These are phyloP conservation scores for Tribolium freemani DNA, from an alignment of 2,888 invertebrate genomes.

Conservation along the genomic window DNA sequence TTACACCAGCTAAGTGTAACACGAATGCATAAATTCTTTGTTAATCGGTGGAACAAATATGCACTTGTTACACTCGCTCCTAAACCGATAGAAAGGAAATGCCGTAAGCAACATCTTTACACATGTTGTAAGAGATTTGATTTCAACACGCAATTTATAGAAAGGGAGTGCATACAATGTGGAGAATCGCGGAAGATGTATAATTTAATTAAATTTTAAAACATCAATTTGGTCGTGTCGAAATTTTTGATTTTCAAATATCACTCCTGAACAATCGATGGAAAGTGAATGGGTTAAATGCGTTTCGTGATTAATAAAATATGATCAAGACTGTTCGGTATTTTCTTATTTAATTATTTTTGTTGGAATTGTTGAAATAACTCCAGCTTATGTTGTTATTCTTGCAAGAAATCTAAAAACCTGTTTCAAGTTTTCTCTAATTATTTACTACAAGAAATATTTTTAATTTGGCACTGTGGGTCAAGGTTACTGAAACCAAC, in stretches of 20 bases:
- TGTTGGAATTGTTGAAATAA: too few relatives aligned
- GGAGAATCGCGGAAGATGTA: conserved; percentile 6
- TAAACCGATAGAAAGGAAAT: conserved; percentile 28
- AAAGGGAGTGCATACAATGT: conserved; percentile 23
- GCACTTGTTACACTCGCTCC: conserved; percentile 16
- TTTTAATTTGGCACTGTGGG: too few relatives aligned
- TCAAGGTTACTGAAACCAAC: too few relatives aligned
- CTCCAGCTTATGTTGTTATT: too few relatives aligned
- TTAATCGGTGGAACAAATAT: conserved; percentile 13
- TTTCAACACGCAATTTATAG: conserved; percentile 28
- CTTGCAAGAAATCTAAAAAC: too few relatives aligned
- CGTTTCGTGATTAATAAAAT: too few relatives aligned
- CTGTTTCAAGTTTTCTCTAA: too few relatives aligned
- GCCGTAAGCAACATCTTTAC: conserved; percentile 29
- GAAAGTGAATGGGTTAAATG: too few relatives aligned
- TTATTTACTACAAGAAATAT: too few relatives aligned
- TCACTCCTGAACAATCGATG: neutral
- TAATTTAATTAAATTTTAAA: neutral
- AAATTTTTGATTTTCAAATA: neutral
- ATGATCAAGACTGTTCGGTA: too few relatives aligned
- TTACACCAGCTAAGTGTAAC: conserved; percentile 7
- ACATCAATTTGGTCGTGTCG: neutral
- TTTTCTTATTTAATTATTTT: too few relatives aligned
- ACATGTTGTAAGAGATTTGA: conserved; percentile 4
- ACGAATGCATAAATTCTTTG: conserved; percentile 22